Base-by-base conservation (phyloP, 2,113 vertebrate species). In the Chelonoidis abingdonii region DNA sequence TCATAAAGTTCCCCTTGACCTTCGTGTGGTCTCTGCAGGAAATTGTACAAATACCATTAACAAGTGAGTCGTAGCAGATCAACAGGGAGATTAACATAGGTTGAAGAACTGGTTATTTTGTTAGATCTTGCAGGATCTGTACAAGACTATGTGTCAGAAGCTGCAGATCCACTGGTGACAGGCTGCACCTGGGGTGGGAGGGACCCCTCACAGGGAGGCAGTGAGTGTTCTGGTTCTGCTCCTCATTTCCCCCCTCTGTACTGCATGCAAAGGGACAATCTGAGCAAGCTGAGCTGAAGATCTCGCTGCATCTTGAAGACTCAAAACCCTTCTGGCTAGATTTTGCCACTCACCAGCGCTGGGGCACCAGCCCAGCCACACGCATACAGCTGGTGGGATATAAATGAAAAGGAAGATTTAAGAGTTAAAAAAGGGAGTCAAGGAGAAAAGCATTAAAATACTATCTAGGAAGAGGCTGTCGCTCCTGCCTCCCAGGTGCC, bases 271-370 rank as follows among this genome's bases (percentile, higher is more conserved):
- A 0, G 50, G 29, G 92, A 94, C 47, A 89, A 4, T 31, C 24
- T 25, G 22, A 53, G 76, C 13, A 8, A 3, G 54, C 79, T 83
- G n/a, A 38, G 22, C 21, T 35, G 69, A 75, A 41, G 4, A n/a
- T 38, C 69, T 75, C 17, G 0, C 69, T 41, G 17, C 41, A 24
- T 21, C n/a, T 41, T 3, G 8, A 11, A 22, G 21, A 38, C 10
- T 24, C 83, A 85, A 38, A 87, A n/a, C 56, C 47, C 29, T 79
- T 75, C 56, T 76, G 1, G 0, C 41, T 0, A 0, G 53, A 10
- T 0, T 0, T 38, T 6, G 56, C 35, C n/a, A 13, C 8, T 3
- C 1, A 3, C 62, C 50, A 47, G 8, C 50, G 41, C 9, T 12
- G 50, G 21, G 50, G 7, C 9, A 5, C 35, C 62, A n/a, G 75